Evolutionary conservation across 2,113 vertebrate genomes (phyloP), one percentile per base, ranked within the genome.

Genomic region (Pycnonotus jocosus): DNA sequence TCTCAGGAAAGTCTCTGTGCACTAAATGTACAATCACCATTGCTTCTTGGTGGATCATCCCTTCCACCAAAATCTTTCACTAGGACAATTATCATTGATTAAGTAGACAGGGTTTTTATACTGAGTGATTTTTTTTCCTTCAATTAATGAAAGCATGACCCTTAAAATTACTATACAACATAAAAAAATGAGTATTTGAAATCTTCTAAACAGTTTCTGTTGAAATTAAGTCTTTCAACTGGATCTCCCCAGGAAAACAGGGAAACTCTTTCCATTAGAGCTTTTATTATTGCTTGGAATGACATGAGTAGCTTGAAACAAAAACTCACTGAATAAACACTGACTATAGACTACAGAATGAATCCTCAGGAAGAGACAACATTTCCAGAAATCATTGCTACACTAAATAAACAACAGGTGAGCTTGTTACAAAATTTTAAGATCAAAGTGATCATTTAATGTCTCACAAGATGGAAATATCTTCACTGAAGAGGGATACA

Each of bases 181-280:
- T 65, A 28, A 74, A 13, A 30, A 50, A 73, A 37, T 0, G 0
- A 61, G 7, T 37, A 45, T 15, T 64, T 17, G 7, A 87, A 65
- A 74, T n/a, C 11, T 40, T 45, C 16, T 54, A 17, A 80, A 48
- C 4, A 27, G 35, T 48, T 90, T 65, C 56, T 79, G 18, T 14
- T 50, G 21, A 69, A 81, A 70, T 82, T 28, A 54, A 69, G 9
- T 27, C 30, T 73, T 69, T 69, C n/a, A 78, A 12, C 8, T 27
- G 31, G 23, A 86, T 22, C 18, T 72, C 2, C 31, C 10, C 5
- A 25, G 16, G 18, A 51, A 60, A 37, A 24, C 23, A 81, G 40
- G 6, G 6, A 33, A 72, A n/a, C 15, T 11, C 1, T 22, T 47
- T 61, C 14, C 19, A 5, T 53, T 37, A 33, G 12, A 18, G n/a